These are phyloP conservation scores for Eublepharis macularius DNA, from an alignment of 2,113 vertebrate genomes.

Conservation along the genomic window DNA sequence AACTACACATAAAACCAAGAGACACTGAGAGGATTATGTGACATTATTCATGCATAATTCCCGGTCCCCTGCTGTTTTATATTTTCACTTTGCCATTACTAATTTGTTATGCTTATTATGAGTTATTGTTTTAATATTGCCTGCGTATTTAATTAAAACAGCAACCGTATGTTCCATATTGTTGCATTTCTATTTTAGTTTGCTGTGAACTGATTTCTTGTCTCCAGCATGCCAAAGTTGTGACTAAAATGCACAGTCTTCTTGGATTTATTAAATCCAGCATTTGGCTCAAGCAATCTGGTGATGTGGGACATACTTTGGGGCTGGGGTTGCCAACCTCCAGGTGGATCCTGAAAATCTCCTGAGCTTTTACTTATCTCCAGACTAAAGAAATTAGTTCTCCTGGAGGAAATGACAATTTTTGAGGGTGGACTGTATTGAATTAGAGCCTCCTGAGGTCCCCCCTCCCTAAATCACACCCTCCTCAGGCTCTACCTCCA, in stretches of 20 bases:
- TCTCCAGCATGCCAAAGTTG: background rate
- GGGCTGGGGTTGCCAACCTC: too few species aligned
- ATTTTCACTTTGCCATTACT: conserved; percentile 46
- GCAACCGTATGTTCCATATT: background rate
- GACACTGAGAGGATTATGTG: conserved; percentile 37
- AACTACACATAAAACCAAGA: conserved; percentile 43
- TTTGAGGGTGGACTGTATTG: too few species aligned
- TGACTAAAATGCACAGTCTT: too few species aligned
- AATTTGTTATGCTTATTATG: conserved; percentile 62
- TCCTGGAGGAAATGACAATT: too few species aligned
- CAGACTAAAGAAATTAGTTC: too few species aligned
- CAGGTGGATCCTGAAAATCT: too few species aligned
- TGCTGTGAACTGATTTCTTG: background rate
- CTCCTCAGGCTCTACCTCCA: too few species aligned
- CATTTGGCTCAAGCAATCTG: background rate
- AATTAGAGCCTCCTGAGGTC: too few species aligned
- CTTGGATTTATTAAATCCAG: background rate
- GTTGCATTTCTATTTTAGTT: conserved; percentile 7
- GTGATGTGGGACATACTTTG: too few species aligned
- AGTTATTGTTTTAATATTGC: conserved; percentile 62
- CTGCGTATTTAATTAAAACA: conserved; percentile 45
- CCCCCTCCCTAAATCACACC: too few species aligned
- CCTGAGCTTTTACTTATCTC: too few species aligned
- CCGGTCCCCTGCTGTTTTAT: conserved; percentile 57
- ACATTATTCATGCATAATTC: conserved; percentile 61